Percentiles rank a stretch among this genome's conserved stretches.
phyloP scores from a whole-genome alignment of 2,797 vertebrate species.

The Sebastes cheni region DNA sequence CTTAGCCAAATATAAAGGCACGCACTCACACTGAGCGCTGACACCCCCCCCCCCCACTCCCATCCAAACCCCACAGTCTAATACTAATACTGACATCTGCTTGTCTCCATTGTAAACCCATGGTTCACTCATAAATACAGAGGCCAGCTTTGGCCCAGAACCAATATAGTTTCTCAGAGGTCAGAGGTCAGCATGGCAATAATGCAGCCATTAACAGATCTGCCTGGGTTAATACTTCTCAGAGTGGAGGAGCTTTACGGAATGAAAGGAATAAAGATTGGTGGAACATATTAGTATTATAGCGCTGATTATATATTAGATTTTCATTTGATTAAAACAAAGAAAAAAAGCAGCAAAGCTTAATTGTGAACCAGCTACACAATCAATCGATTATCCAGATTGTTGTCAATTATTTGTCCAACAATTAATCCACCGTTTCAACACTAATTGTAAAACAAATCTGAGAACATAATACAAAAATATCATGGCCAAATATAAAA shows the following conservation, averaged over 20 bases:
- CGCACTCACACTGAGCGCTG: conserved; percentile 49
- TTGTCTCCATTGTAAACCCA: conserved; percentile 76
- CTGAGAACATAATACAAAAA: not conserved
- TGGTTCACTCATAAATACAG: conserved; percentile 74
- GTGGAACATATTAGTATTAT: not conserved
- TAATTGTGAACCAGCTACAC: not conserved
- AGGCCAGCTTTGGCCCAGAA: conserved; percentile 69
- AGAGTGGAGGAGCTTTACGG: not conserved
- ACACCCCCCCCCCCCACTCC: conserved; percentile 9
- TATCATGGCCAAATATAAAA: not conserved
- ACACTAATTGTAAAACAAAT: not conserved
- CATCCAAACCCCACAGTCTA: conserved; percentile 46
- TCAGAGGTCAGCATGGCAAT: conserved; percentile 71
- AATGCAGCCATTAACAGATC: conserved; percentile 67
- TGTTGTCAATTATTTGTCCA: not conserved
- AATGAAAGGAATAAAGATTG: not conserved
- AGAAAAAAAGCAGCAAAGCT: not conserved
- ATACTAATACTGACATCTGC: conserved; percentile 77
- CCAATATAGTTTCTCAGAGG: conserved; percentile 72
- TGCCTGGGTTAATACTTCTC: conserved; percentile 37
- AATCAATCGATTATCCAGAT: not conserved
- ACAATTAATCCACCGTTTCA: not conserved
- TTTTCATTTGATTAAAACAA: not conserved
- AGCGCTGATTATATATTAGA: not conserved
- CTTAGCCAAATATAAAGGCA: conserved; percentile 74